Evolutionary conservation across 1,140 invertebrate genomes (phyloP).

Genomic region (Thereuonema tuberculata): DNA sequence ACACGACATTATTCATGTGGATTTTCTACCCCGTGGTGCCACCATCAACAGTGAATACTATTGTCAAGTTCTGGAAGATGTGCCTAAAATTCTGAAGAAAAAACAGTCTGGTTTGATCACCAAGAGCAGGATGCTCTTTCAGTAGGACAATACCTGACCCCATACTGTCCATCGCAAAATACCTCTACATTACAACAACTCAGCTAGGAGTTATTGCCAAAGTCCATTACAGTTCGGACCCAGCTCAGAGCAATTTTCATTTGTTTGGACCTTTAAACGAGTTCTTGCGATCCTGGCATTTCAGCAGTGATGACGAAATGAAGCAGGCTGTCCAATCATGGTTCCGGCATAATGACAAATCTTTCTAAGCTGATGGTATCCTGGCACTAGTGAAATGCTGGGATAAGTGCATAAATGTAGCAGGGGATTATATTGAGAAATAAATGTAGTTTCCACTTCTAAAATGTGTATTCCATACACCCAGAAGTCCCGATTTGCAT

Average conservation of each 20-base stretch:
- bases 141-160: no score
- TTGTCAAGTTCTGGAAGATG: neutral
- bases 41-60: no score
- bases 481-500: no score
- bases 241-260: neutral
- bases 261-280: neutral
- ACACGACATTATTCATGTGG: neutral
- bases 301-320: neutral
- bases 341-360: neutral
- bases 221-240: neutral
- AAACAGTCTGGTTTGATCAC: neutral
- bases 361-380: neutral
- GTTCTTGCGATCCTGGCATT: neutral
- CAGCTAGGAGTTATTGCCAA: neutral
- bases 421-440: neutral
- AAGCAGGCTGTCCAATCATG: neutral
- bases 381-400: neutral
- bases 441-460: neutral
- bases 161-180: neutral
- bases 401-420: neutral
- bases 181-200: neutral
- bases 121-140: neutral
- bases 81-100: neutral
- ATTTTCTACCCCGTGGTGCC: neutral
- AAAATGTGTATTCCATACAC: no score